Base-by-base conservation (phyloP, 2,797 vertebrate genomes). In the Petrocephalus sullivani region DNA sequence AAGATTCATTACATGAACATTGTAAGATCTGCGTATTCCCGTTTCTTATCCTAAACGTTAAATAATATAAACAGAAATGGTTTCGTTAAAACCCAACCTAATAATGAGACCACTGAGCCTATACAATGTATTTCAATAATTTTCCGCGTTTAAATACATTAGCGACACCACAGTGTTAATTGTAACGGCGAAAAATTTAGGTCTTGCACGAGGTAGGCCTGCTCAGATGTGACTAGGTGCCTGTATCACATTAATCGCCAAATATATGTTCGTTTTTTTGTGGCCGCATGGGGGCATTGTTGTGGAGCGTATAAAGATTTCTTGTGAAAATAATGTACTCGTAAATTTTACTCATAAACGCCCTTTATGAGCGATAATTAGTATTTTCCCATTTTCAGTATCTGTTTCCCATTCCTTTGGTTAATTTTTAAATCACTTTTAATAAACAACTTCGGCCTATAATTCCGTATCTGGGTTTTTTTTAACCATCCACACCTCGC, bases 281-380 rank as follows among this genome's bases (percentile, higher is more conserved):
- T 37, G 84, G 54, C 85, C 85, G 33, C 85, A 16, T 60, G 85
- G 56, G 85, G 85, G 85, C 85, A 21, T n/a, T 58, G 56, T 86
- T 86, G 54, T 49, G 82, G 82, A 53, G 82, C 82, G 8, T 56
- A 84, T 53, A 56, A 23, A 53, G 4, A 23, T 56, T 84, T 84
- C 16, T 49, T n/a, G 75, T 49, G 37, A 81, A 41, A 49, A 81
- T 49, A 49, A 81, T 81, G 46, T n/a, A n/a, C 41, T 49, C 41
- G 7, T n/a, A 46, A 81, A 81, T 81, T 49, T 49, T n/a, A 81
- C 41, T 81, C 37, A 81, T 49, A 81, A 49, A 46, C 37, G 37
- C 16, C 16, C 16, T 81, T 49, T n/a, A 81, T 81, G 41, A 49
- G 75, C 19, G 19, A 81, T 81, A 46, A 12, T 41, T 0, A 3